Conservation (phyloP, 2,113 vertebrate species). For the Malurus alboscapulatus region DNA sequence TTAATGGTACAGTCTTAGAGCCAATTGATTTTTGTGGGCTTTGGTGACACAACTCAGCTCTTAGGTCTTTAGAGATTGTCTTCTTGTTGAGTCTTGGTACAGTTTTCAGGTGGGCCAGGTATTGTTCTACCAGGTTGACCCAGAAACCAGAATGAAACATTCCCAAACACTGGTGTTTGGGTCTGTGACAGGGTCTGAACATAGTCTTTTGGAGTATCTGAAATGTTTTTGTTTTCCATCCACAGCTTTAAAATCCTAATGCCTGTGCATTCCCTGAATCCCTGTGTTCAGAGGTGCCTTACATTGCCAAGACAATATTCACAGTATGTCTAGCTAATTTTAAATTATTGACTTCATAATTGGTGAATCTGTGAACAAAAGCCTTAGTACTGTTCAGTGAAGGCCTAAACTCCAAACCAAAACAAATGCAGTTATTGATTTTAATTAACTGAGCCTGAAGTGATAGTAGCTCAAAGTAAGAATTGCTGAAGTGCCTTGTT, state of each 20-base stretch:
- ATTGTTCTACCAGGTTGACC: neutral
- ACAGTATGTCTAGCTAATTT: constrained; percentile 28
- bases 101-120: neutral
- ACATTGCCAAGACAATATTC: constrained; percentile 3
- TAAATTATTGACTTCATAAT: constrained; percentile 41
- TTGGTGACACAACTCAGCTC: neutral
- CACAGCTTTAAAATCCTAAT: neutral
- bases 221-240: neutral
- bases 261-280: neutral
- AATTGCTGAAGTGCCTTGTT: neutral
- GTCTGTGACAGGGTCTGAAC: neutral
- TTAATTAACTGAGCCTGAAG: constrained; percentile 40
- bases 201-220: neutral
- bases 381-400: neutral
- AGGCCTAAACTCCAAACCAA: constrained; percentile 40
- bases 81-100: neutral
- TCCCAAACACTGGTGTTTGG: neutral
- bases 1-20: neutral
- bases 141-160: neutral
- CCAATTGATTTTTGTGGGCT: neutral
- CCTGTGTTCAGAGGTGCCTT: neutral
- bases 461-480: neutral
- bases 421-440: constrained; percentile 59
- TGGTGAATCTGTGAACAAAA: constrained; percentile 22
- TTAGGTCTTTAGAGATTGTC: neutral